Conservation (phyloP, 2,888 invertebrate species). For the Pimpla rufipes region DNA sequence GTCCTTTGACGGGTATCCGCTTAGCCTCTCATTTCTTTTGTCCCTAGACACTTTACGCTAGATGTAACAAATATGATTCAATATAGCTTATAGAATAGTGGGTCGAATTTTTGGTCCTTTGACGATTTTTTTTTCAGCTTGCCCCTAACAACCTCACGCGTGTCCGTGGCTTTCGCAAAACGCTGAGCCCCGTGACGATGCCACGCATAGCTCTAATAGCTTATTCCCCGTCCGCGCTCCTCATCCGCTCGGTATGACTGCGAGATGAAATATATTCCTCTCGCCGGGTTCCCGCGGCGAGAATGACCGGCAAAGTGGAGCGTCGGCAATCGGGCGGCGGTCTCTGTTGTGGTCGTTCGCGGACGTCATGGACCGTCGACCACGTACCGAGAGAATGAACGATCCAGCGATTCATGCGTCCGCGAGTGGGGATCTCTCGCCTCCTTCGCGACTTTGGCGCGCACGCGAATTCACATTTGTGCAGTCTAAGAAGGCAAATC, state of each 20-base stretch:
- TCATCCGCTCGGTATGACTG: conserved; percentile 14
- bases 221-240: conserved; percentile 4
- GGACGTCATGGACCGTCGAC: conserved; percentile 81
- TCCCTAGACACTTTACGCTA: not conserved
- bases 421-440: not conserved
- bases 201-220: conserved; percentile 36
- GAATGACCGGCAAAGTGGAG: conserved; percentile 74
- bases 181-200: not conserved
- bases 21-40: not conserved
- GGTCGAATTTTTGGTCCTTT: not conserved
- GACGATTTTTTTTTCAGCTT: conserved; percentile 15
- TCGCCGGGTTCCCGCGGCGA: conserved; percentile 44
- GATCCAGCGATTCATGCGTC: conserved; percentile 30
- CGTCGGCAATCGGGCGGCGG: conserved; percentile 77
- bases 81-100: no score
- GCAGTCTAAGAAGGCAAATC: conserved; percentile 22
- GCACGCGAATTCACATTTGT: conserved; percentile 26
- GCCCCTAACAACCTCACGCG: conserved; percentile 30
- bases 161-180: conserved; percentile 35
- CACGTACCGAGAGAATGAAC: conserved; percentile 71
- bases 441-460: conserved; percentile 10
- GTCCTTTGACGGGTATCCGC: no score
- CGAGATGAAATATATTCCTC: conserved; percentile 42
- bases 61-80: not conserved
- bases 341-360: conserved; percentile 81